These are phyloP conservation scores for Gulo gulo DNA, from an alignment of 2,113 vertebrate species.

Conservation along the genomic window DNA sequence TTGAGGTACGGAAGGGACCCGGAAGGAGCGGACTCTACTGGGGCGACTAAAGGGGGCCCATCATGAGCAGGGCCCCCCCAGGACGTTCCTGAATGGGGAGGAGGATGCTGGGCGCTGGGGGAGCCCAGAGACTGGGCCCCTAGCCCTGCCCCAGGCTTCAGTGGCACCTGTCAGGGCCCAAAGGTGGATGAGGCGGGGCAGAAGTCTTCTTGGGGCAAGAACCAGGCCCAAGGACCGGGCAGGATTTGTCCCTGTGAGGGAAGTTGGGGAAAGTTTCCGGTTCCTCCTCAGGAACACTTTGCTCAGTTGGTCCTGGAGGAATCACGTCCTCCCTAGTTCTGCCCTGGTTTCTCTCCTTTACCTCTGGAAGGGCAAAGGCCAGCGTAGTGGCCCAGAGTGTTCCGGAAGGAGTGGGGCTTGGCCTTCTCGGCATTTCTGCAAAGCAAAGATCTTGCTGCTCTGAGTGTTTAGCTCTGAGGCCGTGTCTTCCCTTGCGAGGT, in stretches of 20 bases:
- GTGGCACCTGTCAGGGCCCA: neutral
- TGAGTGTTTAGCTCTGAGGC: neutral
- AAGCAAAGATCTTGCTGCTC: neutral
- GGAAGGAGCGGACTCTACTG: neutral
- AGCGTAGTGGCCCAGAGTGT: rapidly evolving
- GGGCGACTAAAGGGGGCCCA: neutral
- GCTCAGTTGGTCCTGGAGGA: neutral
- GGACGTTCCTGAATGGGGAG: neutral
- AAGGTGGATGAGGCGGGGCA: neutral
- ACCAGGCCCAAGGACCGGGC: neutral
- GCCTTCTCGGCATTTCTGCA: neutral
- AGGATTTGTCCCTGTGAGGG: neutral
- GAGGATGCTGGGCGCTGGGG: neutral
- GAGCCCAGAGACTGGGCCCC: neutral
- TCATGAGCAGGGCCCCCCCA: neutral
- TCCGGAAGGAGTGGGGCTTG: neutral
- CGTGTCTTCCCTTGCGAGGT: neutral
- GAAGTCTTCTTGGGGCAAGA: neutral
- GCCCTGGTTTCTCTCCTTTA: neutral
- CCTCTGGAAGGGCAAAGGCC: neutral
- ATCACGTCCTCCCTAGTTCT: neutral
- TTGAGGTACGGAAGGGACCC: neutral
- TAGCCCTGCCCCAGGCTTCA: neutral
- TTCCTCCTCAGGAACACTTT: neutral
- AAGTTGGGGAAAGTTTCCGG: neutral